Evolutionary conservation across 2,113 vertebrate species (phyloP), one percentile per base, ranked within the genome.

Genomic region (Passer domesticus): DNA sequence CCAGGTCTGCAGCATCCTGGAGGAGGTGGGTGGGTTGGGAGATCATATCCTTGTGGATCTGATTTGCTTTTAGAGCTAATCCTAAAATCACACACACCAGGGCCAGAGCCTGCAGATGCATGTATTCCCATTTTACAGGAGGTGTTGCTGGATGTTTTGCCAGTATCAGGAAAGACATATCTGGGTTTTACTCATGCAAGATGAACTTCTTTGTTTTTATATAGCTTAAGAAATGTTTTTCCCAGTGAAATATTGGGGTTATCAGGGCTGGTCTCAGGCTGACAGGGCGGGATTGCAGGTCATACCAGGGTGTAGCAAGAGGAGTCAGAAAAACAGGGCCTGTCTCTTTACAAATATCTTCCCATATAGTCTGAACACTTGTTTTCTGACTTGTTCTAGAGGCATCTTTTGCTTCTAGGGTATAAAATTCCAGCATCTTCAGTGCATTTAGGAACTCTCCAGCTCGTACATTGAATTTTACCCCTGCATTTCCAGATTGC

Each of bases 341-440:
- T 5, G 0, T 46, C 43, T 87, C 16, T 53, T 58, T 11, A 49
- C 9, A 53, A 50, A 43, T 9, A 17, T 62, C 44, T 79, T 53
- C 35, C n/a, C 1, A 0, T 41, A 2, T 10, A 23, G 37, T 24
- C 30, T 56, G 62, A 68, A 37, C 8, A 0, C 4, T 66, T 58
- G n/a, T 60, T 75, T 87, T 72, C 49, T 60, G 41, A 21, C 35
- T 56, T 5, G 0, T 58, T 49, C 53, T 24, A n/a, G 44, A 37
- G 58, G 7, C 13, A 5, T 73, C 44, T 84, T 82, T 53, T 85
- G 7, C 52, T 92, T 13, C 44, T 49, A 3, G 27, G 5, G 9
- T 39, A 5, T 67, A 52, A 79, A 81, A 83, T 86, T 67, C 56
- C 63, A 74, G 33, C 89, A 78, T 19, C 52, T 74, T 83, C 52